phyloP scores from a whole-genome alignment of 2,888 invertebrate genomes.

The Atethmia centrago region DNA sequence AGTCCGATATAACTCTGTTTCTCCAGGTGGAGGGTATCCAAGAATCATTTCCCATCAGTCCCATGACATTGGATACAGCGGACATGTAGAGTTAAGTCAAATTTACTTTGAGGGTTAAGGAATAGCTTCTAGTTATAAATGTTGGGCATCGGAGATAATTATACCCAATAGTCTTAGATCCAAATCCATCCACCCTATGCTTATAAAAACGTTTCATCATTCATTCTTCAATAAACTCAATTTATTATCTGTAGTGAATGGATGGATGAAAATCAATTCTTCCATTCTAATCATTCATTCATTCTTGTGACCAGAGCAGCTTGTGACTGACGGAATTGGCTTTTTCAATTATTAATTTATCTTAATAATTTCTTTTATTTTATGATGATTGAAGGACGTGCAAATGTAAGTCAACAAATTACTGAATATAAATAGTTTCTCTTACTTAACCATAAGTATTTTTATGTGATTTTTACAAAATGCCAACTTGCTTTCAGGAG shows the following conservation, averaged over 20 bases:
- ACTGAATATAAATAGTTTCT: not conserved
- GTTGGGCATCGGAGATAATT: not conserved
- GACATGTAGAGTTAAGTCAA: not conserved
- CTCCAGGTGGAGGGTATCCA: not conserved
- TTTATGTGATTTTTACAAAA: constrained; percentile 21
- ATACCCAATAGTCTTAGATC: no score
- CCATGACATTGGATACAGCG: not conserved
- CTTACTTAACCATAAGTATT: not conserved
- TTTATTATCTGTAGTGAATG: constrained; percentile 24
- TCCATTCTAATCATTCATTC: constrained; percentile 50
- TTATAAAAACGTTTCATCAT: constrained; percentile 1
- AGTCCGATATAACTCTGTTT: not conserved
- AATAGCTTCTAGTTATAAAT: not conserved
- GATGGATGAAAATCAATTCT: constrained; percentile 13
- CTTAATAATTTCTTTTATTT: constrained; percentile 74
- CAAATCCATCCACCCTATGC: no score
- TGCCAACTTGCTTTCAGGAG: constrained; percentile 87
- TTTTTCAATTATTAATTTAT: constrained; percentile 69
- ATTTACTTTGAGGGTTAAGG: no score
- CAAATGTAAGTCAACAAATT: constrained; percentile 83
- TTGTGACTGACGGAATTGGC: constrained; percentile 52
- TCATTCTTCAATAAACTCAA: not conserved
- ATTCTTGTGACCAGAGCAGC: constrained; percentile 70
- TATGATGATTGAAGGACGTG: constrained; percentile 90
- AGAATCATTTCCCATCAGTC: not conserved